phyloP scores from a whole-genome alignment of 2,797 vertebrate species.

The Pampus argenteus region DNA sequence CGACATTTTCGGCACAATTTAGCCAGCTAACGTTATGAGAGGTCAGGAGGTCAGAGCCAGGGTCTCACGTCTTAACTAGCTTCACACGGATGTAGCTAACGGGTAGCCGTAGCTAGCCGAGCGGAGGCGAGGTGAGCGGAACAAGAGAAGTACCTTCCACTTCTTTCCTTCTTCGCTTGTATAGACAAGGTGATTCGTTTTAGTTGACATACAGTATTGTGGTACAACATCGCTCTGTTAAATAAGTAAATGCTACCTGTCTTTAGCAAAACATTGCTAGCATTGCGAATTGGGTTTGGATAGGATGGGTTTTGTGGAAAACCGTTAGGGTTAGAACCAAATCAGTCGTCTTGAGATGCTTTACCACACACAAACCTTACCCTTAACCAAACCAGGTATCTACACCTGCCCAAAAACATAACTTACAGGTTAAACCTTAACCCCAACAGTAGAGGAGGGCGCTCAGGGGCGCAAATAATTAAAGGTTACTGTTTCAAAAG shows the following conservation, averaged over 20 bases:
- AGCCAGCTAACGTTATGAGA: fast-evolving
- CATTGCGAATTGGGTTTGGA: too few species aligned
- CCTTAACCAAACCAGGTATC: too few species aligned
- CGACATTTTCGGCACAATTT: slow-evolving; percentile 27
- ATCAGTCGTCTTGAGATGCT: too few species aligned
- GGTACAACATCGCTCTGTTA: neutral
- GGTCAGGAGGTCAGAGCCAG: neutral
- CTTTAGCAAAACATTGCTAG: neutral
- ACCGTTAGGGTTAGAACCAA: too few species aligned
- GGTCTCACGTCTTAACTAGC: neutral
- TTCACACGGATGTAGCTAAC: neutral
- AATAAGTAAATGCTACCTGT: neutral
- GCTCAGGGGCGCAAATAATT: too few species aligned
- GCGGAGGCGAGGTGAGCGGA: neutral
- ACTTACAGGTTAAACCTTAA: too few species aligned
- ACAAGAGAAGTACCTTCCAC: neutral
- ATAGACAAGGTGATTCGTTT: neutral
- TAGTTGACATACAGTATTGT: neutral
- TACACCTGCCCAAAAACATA: too few species aligned
- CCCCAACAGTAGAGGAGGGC: too few species aligned
- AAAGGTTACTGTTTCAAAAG: too few species aligned
- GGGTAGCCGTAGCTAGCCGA: neutral
- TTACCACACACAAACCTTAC: too few species aligned
- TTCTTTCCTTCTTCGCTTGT: slow-evolving; percentile 35
- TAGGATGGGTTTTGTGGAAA: too few species aligned